phyloP scores from a whole-genome alignment of 2,797 vertebrate species.

The Anas bahamensis region DNA sequence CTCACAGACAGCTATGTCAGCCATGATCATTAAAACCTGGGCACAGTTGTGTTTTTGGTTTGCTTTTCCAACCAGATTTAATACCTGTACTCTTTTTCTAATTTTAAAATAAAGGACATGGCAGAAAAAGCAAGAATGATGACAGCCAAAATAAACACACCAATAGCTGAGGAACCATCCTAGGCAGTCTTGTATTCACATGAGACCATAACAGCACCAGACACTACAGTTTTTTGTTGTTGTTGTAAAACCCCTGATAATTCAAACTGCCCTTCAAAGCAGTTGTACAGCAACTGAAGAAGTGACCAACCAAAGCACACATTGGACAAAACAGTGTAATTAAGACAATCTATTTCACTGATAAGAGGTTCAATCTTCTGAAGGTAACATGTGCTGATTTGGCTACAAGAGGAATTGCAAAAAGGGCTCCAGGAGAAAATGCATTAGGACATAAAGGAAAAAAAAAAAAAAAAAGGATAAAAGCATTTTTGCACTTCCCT shows the following conservation, averaged over 20 bases:
- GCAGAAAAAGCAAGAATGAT: not conserved
- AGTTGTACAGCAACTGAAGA: not conserved
- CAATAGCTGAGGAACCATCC: not conserved
- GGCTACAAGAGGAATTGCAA: not conserved
- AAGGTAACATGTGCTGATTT: not conserved
- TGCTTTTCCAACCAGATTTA: not conserved
- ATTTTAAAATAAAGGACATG: not conserved
- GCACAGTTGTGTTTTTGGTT: not conserved
- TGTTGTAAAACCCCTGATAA: not conserved
- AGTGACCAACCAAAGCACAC: not conserved
- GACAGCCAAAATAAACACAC: not conserved
- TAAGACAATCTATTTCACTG: not conserved
- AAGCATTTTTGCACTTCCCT: not conserved
- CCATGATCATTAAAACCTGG: not conserved
- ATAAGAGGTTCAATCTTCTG: not conserved
- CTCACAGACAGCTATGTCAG: not conserved
- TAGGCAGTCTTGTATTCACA: not conserved
- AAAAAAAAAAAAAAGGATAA: not conserved
- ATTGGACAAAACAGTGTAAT: not conserved
- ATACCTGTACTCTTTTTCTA: not conserved
- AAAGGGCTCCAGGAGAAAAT: not conserved
- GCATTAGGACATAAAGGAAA: not conserved
- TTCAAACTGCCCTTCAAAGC: conserved; percentile 6
- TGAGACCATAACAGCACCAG: not conserved
- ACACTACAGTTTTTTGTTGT: not conserved